Evolutionary conservation across 2,888 invertebrate genomes (phyloP), one percentile per base, ranked within the genome.

Genomic region (Cremastobaeus sp.): DNA sequence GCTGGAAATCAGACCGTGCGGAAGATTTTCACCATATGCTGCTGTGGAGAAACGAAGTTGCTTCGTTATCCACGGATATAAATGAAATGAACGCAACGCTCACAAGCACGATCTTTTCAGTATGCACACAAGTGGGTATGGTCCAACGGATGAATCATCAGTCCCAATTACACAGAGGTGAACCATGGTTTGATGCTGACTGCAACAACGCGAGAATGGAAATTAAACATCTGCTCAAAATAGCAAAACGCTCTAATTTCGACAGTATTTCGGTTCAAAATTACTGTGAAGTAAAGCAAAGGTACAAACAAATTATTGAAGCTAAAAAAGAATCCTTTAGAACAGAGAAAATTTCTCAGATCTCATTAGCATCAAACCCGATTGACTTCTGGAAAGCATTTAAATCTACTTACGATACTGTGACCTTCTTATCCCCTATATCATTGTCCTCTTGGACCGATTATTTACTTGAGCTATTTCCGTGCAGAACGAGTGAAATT

Each of bases 171-270:
- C 11, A 21, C 1, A n/a, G 3, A 11, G 3, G 14, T n/a, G 12
- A 20, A 21, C 43, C 43, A 3, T 43, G 43, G 43, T 43, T 43
- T 43, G 43, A 43, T 17, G 2, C 1, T 9, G 21, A 43, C 1
- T 43, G 43, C 21, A n/a, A 5, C 1, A 1, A 3, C 1, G 43
- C 43, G 9, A 43, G 17, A 6, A 43, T 12, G 1, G 3, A 43
- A n/a, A 21, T 43, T 1, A 43, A 43, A 21, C 20, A 3, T n/a
- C 8, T 20, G n/a, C 11, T 21, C 11, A 9, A 20, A 2, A 6
- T 43, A 11, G 9, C 21, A 5, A 43, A 21, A 21, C n/a, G n/a
- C n/a, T 5, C 12, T 4, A 43, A 43, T 11, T 43, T 43, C 11
- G 21, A 39, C 17, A 8, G 1, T 8, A 17, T 2, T 8, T 14